Evolutionary conservation across 2,888 invertebrate genomes (phyloP).

Genomic region (Sesamia inferens): DNA sequence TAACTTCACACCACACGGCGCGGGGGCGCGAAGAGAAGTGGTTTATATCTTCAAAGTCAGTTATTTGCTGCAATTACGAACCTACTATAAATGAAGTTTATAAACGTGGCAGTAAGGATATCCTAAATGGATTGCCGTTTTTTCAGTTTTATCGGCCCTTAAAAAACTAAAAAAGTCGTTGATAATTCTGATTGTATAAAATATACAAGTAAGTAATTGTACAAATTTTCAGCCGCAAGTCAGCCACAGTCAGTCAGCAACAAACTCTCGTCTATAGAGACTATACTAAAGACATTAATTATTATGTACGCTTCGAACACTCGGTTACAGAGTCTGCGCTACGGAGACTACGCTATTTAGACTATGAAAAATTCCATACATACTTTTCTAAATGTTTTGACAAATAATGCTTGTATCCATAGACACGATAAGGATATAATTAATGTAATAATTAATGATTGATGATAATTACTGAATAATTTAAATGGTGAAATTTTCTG

Average conservation of each 20-base stretch:
- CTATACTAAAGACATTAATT: too few relatives aligned
- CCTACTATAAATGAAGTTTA: background rate
- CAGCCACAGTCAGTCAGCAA: too few relatives aligned
- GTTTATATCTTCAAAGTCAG: conserved; percentile 23
- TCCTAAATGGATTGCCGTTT: background rate
- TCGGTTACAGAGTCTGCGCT: background rate
- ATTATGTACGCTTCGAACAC: background rate
- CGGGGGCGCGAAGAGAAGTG: too few relatives aligned
- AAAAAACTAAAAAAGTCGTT: background rate
- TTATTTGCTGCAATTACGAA: background rate
- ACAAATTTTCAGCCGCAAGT: too few relatives aligned
- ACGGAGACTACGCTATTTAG: background rate
- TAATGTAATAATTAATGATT: too few relatives aligned
- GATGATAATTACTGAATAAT: too few relatives aligned
- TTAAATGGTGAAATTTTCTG: too few relatives aligned
- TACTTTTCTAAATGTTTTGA: background rate
- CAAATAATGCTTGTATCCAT: background rate
- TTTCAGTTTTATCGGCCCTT: conserved; percentile 1
- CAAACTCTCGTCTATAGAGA: background rate
- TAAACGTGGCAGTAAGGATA: conserved; percentile 14
- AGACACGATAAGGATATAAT: background rate
- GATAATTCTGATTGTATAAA: background rate
- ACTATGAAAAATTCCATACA: too few relatives aligned
- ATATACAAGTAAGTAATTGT: background rate
- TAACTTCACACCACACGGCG: too few relatives aligned